phyloP scores from a whole-genome alignment of 2,888 invertebrate species.

The Marasmarcha lunaedactyla region DNA sequence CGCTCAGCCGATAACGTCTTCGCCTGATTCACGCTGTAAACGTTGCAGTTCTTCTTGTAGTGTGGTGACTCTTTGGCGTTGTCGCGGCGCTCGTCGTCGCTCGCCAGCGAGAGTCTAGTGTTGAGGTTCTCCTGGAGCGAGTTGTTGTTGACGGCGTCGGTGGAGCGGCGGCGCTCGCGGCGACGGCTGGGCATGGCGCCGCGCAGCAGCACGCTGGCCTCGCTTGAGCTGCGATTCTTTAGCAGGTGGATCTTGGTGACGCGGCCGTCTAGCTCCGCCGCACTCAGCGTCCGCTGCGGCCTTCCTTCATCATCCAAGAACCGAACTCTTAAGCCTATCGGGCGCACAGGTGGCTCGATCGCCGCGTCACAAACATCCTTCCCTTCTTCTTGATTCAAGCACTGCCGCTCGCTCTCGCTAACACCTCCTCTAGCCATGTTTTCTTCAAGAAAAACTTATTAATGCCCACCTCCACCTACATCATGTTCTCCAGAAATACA shows the following conservation, averaged over 20 bases:
- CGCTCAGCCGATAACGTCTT: slow-evolving; percentile 56
- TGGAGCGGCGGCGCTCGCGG: slow-evolving; percentile 41
- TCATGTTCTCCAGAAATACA: slow-evolving; percentile 31
- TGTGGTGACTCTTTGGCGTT: slow-evolving; percentile 49
- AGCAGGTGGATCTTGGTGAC: slow-evolving; percentile 63
- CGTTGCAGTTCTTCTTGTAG: slow-evolving; percentile 61
- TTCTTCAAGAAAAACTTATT: too few species aligned
- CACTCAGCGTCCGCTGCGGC: slow-evolving; percentile 55
- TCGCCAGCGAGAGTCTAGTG: slow-evolving; percentile 26
- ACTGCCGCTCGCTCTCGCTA: slow-evolving; percentile 57
- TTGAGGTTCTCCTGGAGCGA: slow-evolving; percentile 52
- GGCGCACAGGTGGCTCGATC: slow-evolving; percentile 29
- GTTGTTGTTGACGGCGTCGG: slow-evolving; percentile 51
- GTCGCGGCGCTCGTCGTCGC: slow-evolving; percentile 41
- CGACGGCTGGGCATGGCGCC: slow-evolving; percentile 54
- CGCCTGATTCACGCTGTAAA: slow-evolving; percentile 63
- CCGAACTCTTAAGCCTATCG: slow-evolving; percentile 52
- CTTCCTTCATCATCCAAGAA: slow-evolving; percentile 63
- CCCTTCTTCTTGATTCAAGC: slow-evolving; percentile 43
- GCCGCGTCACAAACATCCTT: slow-evolving; percentile 42
- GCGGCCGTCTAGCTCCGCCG: slow-evolving; percentile 56
- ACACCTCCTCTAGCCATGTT: slow-evolving; percentile 55
- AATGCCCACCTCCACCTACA: slow-evolving; percentile 11
- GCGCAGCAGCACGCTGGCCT: slow-evolving; percentile 56
- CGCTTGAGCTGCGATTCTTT: slow-evolving; percentile 63